A percentile compares a stretch with the other conserved stretches of the same genome.
Conservation (phyloP, 1,140 invertebrate species). For the Caenorhabditis remanei region DNA sequence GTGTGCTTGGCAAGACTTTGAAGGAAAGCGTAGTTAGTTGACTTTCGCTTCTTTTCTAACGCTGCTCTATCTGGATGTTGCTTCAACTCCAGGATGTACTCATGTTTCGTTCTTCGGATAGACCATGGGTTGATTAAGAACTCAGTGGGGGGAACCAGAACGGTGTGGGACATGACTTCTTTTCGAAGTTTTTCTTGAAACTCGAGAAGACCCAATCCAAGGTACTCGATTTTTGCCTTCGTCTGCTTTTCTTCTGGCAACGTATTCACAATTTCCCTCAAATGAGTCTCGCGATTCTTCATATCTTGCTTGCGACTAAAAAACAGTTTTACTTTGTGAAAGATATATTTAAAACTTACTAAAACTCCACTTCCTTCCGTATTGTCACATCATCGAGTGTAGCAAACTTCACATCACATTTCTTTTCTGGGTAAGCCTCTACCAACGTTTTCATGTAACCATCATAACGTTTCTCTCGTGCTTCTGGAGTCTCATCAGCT, state of each 20-base stretch:
- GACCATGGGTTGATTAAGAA: conserved; percentile 37
- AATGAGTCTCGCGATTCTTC: conserved; percentile 4
- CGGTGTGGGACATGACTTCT: neutral
- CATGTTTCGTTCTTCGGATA: conserved; percentile 3
- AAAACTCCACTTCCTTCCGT: neutral
- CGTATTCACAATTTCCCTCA: neutral
- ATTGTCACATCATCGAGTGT: neutral
- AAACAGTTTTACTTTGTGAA: neutral
- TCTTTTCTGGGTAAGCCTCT: neutral
- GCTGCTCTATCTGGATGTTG: conserved; percentile 31
- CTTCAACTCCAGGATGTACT: conserved; percentile 2
- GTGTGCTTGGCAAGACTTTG: conserved; percentile 45
- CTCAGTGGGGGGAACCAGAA: conserved; percentile 14
- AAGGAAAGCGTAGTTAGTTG: neutral
- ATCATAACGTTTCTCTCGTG: neutral
- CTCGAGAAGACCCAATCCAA: neutral
- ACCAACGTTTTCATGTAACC: neutral
- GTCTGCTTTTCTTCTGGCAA: neutral
- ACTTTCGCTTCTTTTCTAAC: conserved; percentile 32
- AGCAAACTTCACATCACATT: neutral
- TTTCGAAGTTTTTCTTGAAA: conserved; percentile 1
- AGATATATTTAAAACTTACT: neutral
- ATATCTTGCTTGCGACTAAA: conserved; percentile 31
- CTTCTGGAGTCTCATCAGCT: neutral
- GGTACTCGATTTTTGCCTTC: conserved; percentile 26